A percentile compares a stretch with the other conserved stretches of the same genome.
Conservation (phyloP, 2,888 invertebrate species). For the Aspidiotus destructor region DNA sequence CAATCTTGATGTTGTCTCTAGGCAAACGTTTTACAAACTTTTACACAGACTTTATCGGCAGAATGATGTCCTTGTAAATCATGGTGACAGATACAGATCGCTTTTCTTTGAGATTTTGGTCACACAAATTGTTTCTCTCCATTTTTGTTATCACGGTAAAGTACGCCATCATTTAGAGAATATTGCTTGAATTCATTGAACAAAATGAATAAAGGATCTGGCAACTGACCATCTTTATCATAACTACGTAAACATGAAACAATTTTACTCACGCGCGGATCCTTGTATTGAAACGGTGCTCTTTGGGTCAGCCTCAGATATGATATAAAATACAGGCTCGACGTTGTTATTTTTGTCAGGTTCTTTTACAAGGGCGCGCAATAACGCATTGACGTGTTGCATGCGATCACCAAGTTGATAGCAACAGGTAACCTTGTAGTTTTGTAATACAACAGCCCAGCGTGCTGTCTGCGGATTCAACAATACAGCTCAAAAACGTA, state of each 20-base stretch:
- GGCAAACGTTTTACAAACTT: slow-evolving; percentile 6
- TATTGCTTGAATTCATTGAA: too few species aligned
- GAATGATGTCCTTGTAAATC: slow-evolving; percentile 11
- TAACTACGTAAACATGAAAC: too few species aligned
- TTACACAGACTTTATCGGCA: slow-evolving; percentile 4
- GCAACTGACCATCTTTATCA: too few species aligned
- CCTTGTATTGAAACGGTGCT: too few species aligned
- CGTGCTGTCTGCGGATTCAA: slow-evolving; percentile 33
- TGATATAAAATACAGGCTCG: too few species aligned
- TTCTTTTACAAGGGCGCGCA: slow-evolving; percentile 11
- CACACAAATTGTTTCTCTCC: slow-evolving; percentile 10
- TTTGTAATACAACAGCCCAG: slow-evolving; percentile 12
- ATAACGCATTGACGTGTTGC: slow-evolving; percentile 21
- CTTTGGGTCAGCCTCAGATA: too few species aligned
- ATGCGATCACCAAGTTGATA: slow-evolving; percentile 12
- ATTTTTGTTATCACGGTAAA: neutral
- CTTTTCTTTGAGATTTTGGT: slow-evolving; percentile 21
- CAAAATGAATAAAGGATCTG: too few species aligned
- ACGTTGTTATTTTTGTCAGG: neutral
- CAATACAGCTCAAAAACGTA: slow-evolving; percentile 36
- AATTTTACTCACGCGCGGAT: too few species aligned
- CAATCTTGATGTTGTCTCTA: too few species aligned
- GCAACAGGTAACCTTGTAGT: slow-evolving; percentile 6
- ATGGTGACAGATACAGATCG: slow-evolving; percentile 10
- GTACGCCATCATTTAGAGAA: too few species aligned